phyloP scores from a whole-genome alignment of 2,113 vertebrate genomes.

The Rhynchomys soricoides region DNA sequence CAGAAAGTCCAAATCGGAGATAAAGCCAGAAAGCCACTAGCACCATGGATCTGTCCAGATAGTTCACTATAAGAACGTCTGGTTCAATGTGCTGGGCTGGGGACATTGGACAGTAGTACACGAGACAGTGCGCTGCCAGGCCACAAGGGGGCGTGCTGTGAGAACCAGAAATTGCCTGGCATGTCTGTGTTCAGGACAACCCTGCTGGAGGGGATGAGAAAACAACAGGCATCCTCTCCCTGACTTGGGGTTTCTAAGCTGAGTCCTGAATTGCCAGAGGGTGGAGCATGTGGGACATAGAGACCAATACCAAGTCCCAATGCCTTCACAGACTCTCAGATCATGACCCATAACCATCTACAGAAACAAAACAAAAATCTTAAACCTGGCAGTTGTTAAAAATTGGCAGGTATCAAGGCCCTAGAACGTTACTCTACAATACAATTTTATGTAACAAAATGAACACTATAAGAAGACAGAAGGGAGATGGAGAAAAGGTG shows the following conservation, averaged over 20 bases:
- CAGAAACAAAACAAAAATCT: not conserved
- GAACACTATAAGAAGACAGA: not conserved
- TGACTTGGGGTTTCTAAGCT: not conserved
- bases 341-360: not conserved
- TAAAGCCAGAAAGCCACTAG: not conserved
- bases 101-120: not conserved
- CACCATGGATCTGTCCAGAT: not conserved
- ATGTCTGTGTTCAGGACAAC: not conserved
- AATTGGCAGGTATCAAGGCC: not conserved
- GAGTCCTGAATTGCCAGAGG: not conserved
- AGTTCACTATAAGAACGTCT: not conserved
- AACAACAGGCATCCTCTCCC: not conserved
- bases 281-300: not conserved
- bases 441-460: not conserved
- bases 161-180: no score
- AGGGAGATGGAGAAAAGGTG: not conserved
- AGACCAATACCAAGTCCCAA: not conserved
- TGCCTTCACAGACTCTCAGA: not conserved
- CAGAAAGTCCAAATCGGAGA: slow-evolving; percentile 27
- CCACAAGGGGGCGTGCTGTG: slow-evolving; percentile 45
- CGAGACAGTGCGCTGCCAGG: not conserved
- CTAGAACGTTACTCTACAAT: not conserved
- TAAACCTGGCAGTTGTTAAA: not conserved
- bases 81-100: not conserved
- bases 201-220: rapidly evolving